Evolutionary conservation across 92 coral and sea anemone species (phyloP), one percentile per base, ranked within the genome.

Genomic region (Porites lobata): DNA sequence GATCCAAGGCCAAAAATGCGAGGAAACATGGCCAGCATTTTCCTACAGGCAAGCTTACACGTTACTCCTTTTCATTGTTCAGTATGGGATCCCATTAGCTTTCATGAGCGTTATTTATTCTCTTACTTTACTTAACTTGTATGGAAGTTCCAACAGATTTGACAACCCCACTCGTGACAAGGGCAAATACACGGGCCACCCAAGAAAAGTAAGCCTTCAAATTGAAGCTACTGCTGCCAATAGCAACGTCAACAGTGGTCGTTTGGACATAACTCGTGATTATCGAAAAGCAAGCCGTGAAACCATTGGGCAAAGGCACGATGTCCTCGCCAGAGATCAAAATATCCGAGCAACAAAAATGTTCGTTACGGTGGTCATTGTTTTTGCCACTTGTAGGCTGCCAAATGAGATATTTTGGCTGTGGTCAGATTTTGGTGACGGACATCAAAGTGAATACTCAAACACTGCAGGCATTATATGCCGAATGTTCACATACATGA

Each of bases 51-150:
- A 95, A 78, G 86, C 76, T 13, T 96, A 96, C 82, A 96, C 99
- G 0, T 65, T 91, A 11, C 79, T 86, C 0, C 82, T 96, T 7
- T 95, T 96, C 51, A 87, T 92, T 11, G 91, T 90, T 4, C 99
- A 96, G 43, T 96, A 96, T 84, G 94, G 91, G 53, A 57, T 96
- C 7, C 98, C 99, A 7, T 54, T 96, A 5, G 70, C 79, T 20
- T 88, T 96, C 77, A 93, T 96, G 95, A 89, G 85, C 17, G 75
- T 95, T 69, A 91, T 96, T 92, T 96, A 96, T 81, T 43, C 94
- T 6, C 29, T 94, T 17, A 98, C 98, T 6, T 70, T 96, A 8
- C 69, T 69, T 1, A 90, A 95, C 82, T 80, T 96, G 78, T 91
- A 88, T 50, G 32, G 54, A 18, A 86, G 85, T 32, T 20, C 85